phyloP scores from a whole-genome alignment of 2,888 invertebrate species.

The Neoitamus cyanurus region DNA sequence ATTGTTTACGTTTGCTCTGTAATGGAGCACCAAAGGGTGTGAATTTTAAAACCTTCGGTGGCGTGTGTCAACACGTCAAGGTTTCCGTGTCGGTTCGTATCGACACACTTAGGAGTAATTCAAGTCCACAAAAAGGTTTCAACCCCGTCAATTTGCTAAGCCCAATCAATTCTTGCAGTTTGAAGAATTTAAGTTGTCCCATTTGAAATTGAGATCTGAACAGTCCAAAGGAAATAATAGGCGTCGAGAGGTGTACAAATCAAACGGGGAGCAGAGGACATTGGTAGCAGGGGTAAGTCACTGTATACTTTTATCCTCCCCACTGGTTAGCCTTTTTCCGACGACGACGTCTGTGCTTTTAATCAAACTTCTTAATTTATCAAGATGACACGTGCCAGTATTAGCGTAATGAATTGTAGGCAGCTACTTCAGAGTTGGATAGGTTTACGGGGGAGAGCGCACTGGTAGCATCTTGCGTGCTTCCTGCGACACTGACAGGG shows the following conservation, averaged over 20 bases:
- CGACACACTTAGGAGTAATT: conserved; percentile 21
- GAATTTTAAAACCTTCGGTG: conserved; percentile 38
- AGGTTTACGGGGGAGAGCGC: background rate
- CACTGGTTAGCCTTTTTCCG: conserved; percentile 23
- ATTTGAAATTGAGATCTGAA: background rate
- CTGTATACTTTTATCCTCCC: conserved; percentile 17
- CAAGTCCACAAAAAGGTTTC: conserved; percentile 18
- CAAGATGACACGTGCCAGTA: conserved; percentile 57
- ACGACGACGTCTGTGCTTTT: conserved; percentile 49
- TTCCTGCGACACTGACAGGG: conserved; percentile 25
- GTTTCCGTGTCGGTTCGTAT: conserved; percentile 22
- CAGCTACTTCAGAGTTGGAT: conserved; percentile 46
- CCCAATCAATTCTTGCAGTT: background rate
- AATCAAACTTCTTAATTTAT: conserved; percentile 57
- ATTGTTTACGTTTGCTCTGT: background rate
- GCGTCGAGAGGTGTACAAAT: background rate
- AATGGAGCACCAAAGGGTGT: conserved; percentile 13
- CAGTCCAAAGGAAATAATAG: background rate
- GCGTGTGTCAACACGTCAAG: conserved; percentile 36
- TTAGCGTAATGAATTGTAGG: conserved; percentile 57
- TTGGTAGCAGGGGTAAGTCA: background rate
- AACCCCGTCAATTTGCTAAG: background rate
- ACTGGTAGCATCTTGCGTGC: background rate
- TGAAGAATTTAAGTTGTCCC: background rate
- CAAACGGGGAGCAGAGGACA: background rate